Evolutionary conservation across 2,113 vertebrate genomes (phyloP), one percentile per base, ranked within the genome.

Genomic region (Gopherus flavomarginatus): DNA sequence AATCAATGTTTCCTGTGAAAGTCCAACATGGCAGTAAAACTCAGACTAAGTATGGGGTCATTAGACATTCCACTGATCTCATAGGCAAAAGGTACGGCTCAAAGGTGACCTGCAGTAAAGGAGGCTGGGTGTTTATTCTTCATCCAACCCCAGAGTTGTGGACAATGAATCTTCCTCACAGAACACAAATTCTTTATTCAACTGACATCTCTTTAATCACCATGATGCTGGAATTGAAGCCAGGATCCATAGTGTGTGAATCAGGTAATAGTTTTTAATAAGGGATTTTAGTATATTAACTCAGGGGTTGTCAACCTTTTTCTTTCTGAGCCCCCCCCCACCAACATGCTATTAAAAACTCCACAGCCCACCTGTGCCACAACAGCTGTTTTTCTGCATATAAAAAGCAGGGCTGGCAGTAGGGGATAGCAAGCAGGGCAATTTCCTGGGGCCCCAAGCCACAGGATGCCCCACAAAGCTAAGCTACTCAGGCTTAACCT

Each of bases 141-240:
- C 99, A 99, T 95, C 99, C 99, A 2, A 99, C 99, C 1, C 99
- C 99, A 0, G 99, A 99, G 90, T 98, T 99, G 81, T 99, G 99
- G 99, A 99, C 99, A 0, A 96, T 99, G 92, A 99, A 98, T 92
- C 98, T 99, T 89, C 99, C 99, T 0, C 99, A 99, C 95, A 99
- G 99, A 95, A 99, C 99, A 0, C 99, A 99, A 97, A 99, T 99
- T 95, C 99, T 99, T 27, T 99, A 99, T 98, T 99, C 99, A 88
- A 99, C 99, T 0, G 99, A 99, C 97, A 99, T 99, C 65, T 99
- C 99, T 82, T 98, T 99, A 89, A 98, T 99, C 97, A 99, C 99
- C 91, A 99, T 99, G 99, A 99, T 99, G 99, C 97, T 99, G 97
- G 99, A 99, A 93, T 98, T 99, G 92, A 99, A 99, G 95, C 99